These are phyloP conservation scores for Nibea albiflora DNA, from an alignment of 2,113 vertebrate species.

Conservation along the genomic window DNA sequence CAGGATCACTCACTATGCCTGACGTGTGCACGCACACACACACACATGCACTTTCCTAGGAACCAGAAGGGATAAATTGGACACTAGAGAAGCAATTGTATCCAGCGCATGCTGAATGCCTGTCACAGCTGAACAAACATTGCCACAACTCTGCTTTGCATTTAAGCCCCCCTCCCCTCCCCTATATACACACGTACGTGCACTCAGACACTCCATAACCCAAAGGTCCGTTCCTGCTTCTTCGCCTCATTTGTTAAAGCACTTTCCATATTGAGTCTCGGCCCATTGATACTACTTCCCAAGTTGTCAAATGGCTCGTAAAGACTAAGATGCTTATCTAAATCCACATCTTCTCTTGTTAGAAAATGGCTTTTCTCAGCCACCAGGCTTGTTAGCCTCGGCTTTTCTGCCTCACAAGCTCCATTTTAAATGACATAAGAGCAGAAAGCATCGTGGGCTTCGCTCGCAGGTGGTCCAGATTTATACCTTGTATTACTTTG, in stretches of 20 bases:
- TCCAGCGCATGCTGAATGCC: conserved; percentile 53
- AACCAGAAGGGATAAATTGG: conserved; percentile 60
- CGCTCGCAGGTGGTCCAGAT: conserved; percentile 21
- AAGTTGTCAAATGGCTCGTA: conserved; percentile 51
- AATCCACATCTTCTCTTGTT: conserved; percentile 46
- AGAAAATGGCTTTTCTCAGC: conserved; percentile 44
- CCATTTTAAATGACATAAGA: conserved; percentile 34
- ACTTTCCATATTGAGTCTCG: conserved; percentile 55
- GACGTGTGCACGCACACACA: not conserved
- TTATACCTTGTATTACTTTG: conserved; percentile 19
- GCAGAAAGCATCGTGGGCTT: not conserved
- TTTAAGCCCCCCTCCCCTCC: conserved; percentile 8
- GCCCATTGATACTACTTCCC: conserved; percentile 20
- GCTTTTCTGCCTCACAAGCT: conserved; percentile 38
- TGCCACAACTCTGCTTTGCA: conserved; percentile 35
- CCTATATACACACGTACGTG: not conserved
- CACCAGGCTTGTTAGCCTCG: conserved; percentile 12
- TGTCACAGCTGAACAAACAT: conserved; percentile 72
- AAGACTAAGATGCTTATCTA: conserved; percentile 52
- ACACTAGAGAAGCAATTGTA: conserved; percentile 69
- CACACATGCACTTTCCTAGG: conserved; percentile 38
- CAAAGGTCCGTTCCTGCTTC: conserved; percentile 40
- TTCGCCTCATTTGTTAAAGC: conserved; percentile 75
- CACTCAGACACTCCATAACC: conserved; percentile 5
- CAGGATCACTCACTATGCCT: conserved; percentile 47